Percentiles rank a stretch among this genome's conserved stretches.
phyloP scores from a whole-genome alignment of 2,797 vertebrate genomes.

The Girardinus metallicus region DNA sequence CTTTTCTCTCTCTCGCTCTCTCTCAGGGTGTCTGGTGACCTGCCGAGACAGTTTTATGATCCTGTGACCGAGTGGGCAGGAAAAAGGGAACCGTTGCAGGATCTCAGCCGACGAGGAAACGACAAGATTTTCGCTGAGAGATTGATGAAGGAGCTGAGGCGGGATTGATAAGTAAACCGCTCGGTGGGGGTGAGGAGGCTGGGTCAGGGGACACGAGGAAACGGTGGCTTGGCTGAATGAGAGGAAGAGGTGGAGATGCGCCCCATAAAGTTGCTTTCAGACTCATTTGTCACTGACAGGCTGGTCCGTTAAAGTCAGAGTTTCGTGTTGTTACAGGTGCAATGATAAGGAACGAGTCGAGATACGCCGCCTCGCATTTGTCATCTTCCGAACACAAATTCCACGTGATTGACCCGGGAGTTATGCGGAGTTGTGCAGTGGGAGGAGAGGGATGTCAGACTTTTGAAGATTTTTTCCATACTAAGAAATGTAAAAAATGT shows the following conservation, averaged over 20 bases:
- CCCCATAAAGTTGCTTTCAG: conserved; percentile 68
- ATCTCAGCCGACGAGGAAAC: conserved; percentile 76
- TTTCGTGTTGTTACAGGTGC: conserved; percentile 5
- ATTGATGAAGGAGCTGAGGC: conserved; percentile 75
- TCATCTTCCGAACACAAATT: background rate
- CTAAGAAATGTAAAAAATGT: background rate
- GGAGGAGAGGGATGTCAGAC: background rate
- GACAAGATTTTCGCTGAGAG: conserved; percentile 73
- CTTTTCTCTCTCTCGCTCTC: conserved; percentile 11
- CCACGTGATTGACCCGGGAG: background rate
- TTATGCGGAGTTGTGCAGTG: background rate
- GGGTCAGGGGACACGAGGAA: conserved; percentile 66
- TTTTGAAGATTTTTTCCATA: background rate
- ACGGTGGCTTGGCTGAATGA: conserved; percentile 66
- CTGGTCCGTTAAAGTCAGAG: conserved; percentile 17
- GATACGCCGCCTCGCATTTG: background rate
- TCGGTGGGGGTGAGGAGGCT: conserved; percentile 50
- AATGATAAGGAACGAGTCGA: background rate
- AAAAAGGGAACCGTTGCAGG: conserved; percentile 71
- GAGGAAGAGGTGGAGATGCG: conserved; percentile 79
- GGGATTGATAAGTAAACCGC: conserved; percentile 79
- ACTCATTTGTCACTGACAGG: conserved; percentile 36
- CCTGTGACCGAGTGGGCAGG: conserved; percentile 70
- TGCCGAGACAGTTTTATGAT: conserved; percentile 81
- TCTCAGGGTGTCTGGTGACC: conserved; percentile 72